A percentile compares a stretch with the other conserved stretches of the same genome.
Evolutionary conservation across 2,888 invertebrate genomes (phyloP).

Genomic region (Papilio elwesi): DNA sequence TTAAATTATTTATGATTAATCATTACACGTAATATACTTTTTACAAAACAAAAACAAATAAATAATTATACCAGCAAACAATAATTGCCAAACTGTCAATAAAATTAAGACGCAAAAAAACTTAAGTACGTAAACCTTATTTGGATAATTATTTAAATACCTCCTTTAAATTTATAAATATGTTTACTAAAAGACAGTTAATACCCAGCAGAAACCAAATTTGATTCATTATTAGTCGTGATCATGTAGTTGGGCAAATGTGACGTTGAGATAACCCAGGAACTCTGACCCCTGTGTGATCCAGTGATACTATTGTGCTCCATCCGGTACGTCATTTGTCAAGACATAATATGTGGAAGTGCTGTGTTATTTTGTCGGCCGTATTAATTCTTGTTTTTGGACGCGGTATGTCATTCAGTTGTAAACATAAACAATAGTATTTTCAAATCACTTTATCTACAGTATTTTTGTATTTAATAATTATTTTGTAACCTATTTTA

Average conservation of each 20-base stretch:
- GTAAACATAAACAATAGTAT: neutral
- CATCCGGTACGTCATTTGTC: conserved; percentile 28
- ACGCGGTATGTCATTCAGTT: conserved; percentile 37
- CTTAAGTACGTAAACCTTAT: neutral
- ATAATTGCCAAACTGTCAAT: neutral
- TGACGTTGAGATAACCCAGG: conserved; percentile 33
- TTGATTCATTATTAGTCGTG: conserved; percentile 10
- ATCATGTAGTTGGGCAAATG: conserved; percentile 24
- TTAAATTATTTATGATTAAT: neutral
- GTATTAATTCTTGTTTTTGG: conserved; percentile 38
- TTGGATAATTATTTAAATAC: conserved; percentile 5
- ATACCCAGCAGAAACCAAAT: neutral
- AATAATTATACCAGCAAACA: neutral
- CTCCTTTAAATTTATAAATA: conserved; percentile 10
- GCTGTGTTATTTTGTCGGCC: conserved; percentile 33
- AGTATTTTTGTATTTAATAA: neutral
- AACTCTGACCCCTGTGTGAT: conserved; percentile 42
- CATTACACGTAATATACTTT: neutral
- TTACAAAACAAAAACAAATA: neutral
- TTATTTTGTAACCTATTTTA: neutral
- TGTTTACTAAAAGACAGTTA: conserved; percentile 16
- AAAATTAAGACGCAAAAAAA: neutral
- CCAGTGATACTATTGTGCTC: conserved; percentile 25
- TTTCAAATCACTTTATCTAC: neutral
- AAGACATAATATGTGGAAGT: conserved; percentile 33